A percentile compares a stretch with the other conserved stretches of the same genome.
Conservation (phyloP, 2,113 vertebrate species). For the Tympanuchus pallidicinctus region DNA sequence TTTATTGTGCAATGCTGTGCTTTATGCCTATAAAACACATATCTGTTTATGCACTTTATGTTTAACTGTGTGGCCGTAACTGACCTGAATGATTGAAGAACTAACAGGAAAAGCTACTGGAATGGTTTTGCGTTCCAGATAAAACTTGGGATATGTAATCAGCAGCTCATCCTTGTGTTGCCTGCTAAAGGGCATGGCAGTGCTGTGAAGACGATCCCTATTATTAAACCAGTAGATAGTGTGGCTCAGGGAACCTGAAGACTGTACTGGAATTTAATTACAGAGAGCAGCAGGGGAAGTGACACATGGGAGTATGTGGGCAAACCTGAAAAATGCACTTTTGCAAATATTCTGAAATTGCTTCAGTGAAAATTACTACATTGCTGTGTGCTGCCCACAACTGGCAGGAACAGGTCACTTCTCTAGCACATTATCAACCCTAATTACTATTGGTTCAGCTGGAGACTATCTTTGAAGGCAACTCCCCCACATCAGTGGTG, state of each 20-base stretch:
- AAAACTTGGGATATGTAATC: not conserved
- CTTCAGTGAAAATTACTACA: not conserved
- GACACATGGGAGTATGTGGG: not conserved
- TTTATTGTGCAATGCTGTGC: not conserved
- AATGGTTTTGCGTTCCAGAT: not conserved
- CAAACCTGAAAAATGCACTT: not conserved
- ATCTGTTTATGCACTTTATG: not conserved
- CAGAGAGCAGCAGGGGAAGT: not conserved
- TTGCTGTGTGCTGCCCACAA: not conserved
- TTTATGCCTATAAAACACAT: accelerated
- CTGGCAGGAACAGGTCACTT: not conserved
- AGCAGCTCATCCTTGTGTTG: not conserved
- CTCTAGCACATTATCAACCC: not conserved
- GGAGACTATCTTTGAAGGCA: not conserved
- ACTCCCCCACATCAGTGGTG: not conserved
- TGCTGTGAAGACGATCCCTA: not conserved
- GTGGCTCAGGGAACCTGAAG: not conserved
- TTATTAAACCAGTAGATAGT: not conserved
- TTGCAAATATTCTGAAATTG: not conserved
- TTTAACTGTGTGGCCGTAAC: not conserved
- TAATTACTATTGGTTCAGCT: not conserved
- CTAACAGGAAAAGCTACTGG: not conserved
- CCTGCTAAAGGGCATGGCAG: not conserved
- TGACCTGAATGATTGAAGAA: not conserved
- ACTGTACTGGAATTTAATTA: not conserved